Percentiles rank a stretch among this genome's conserved stretches.
phyloP scores from a whole-genome alignment of 2,113 vertebrate genomes.

The Tilapia sparmanii region DNA sequence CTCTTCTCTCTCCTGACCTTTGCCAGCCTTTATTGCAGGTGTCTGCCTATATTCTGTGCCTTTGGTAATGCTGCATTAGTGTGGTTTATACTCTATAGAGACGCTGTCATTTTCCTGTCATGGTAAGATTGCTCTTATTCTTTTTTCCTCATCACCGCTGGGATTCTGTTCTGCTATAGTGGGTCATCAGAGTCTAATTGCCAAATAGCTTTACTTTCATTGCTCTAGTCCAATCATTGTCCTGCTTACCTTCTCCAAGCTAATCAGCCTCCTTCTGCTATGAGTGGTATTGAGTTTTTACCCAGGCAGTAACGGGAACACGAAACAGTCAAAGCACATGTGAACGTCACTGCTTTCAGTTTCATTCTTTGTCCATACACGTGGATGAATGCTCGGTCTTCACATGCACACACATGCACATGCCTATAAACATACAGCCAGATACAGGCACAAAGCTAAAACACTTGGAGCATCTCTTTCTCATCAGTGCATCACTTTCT shows the following conservation, averaged over 20 bases:
- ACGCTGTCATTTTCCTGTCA: not conserved
- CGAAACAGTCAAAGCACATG: not conserved
- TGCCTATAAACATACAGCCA: not conserved
- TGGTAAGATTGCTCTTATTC: not conserved
- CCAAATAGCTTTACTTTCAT: not conserved
- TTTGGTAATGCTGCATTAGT: not conserved
- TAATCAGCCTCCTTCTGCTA: not conserved
- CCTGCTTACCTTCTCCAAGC: not conserved
- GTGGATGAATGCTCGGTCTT: not conserved
- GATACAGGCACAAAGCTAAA: not conserved
- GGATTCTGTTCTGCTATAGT: not conserved
- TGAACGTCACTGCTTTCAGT: not conserved
- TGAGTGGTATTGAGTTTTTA: not conserved
- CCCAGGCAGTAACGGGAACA: not conserved
- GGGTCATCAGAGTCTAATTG: not conserved
- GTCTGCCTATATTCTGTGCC: not conserved
- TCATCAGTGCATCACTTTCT: not conserved
- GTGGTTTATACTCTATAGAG: not conserved
- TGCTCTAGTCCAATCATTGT: not conserved
- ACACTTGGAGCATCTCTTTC: not conserved
- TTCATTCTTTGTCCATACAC: not conserved
- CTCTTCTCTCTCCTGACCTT: not conserved
- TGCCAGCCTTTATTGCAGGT: not conserved
- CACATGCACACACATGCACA: not conserved
- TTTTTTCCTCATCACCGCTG: not conserved